These are phyloP conservation scores for Microctonus aethiopoides DNA, from an alignment of 2,888 invertebrate genomes.

Conservation along the genomic window DNA sequence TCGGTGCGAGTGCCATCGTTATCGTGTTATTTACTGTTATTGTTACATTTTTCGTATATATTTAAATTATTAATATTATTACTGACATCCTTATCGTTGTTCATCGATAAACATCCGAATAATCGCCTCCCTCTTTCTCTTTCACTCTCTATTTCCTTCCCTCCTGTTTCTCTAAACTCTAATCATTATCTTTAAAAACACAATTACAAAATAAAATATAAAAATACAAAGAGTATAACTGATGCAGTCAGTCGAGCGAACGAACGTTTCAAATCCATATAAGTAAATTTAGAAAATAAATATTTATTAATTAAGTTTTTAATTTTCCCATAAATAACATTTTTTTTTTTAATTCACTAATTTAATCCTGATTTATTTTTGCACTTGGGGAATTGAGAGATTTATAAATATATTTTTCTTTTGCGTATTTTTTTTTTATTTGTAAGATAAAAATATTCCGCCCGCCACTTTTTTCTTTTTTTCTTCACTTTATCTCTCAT, in stretches of 20 bases:
- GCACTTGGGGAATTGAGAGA: constrained; percentile 22
- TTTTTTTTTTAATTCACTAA: constrained; percentile 2
- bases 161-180: not conserved
- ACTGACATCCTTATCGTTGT: constrained; percentile 31
- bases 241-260: constrained; percentile 38
- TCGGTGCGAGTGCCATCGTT: constrained; percentile 33
- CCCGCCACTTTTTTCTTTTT: not conserved
- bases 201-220: not conserved
- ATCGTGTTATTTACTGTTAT: constrained; percentile 37
- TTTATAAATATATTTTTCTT: not conserved
- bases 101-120: constrained; percentile 32
- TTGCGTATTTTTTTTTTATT: constrained; percentile 4
- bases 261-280: constrained; percentile 39
- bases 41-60: constrained; percentile 34
- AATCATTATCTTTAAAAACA: constrained; percentile 17
- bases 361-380: constrained; percentile 3
- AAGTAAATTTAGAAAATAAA: not conserved
- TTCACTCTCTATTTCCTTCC: not conserved
- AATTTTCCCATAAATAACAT: too few relatives aligned
- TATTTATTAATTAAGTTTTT: constrained; percentile 8
- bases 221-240: constrained; percentile 7
- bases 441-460: not conserved
- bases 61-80: constrained; percentile 36
- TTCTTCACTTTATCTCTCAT: not conserved
- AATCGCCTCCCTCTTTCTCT: constrained; percentile 6